Evolutionary conservation across 2,797 vertebrate species (phyloP).

Genomic region (Eidolon dupreanum): DNA sequence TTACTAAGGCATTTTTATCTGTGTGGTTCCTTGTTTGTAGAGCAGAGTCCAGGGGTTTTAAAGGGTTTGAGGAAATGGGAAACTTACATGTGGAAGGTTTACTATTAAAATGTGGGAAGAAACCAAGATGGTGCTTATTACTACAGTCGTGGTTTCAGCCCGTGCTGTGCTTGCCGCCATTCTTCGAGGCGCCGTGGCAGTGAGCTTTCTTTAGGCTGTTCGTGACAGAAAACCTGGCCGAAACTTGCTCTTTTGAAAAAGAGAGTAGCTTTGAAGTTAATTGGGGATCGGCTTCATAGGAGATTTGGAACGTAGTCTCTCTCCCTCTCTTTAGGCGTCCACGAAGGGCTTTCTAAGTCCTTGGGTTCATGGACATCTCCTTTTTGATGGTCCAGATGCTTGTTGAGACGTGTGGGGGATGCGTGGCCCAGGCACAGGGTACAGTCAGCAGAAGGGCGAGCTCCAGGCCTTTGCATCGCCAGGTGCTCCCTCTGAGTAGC

Average conservation of each 20-base stretch:
- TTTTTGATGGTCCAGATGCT: neutral
- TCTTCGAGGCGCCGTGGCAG: neutral
- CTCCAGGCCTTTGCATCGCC: neutral
- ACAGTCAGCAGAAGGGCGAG: neutral
- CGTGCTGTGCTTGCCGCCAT: accelerated
- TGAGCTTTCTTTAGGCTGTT: neutral
- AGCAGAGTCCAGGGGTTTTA: neutral
- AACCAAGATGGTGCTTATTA: neutral
- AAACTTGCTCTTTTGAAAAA: neutral
- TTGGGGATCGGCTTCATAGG: neutral
- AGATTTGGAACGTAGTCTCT: neutral
- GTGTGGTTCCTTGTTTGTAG: neutral
- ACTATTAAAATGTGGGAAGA: neutral
- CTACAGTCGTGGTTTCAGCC: neutral
- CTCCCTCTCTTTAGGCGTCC: neutral
- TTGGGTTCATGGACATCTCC: accelerated
- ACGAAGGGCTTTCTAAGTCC: neutral
- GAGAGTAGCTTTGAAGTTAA: neutral
- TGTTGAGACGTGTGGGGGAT: neutral
- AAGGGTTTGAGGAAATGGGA: neutral
- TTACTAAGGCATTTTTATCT: neutral
- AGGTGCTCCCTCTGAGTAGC: neutral
- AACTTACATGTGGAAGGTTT: neutral
- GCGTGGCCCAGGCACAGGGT: neutral
- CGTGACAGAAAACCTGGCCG: neutral